phyloP scores from a whole-genome alignment of 2,113 vertebrate genomes.

The Atherinomorus stipes region DNA sequence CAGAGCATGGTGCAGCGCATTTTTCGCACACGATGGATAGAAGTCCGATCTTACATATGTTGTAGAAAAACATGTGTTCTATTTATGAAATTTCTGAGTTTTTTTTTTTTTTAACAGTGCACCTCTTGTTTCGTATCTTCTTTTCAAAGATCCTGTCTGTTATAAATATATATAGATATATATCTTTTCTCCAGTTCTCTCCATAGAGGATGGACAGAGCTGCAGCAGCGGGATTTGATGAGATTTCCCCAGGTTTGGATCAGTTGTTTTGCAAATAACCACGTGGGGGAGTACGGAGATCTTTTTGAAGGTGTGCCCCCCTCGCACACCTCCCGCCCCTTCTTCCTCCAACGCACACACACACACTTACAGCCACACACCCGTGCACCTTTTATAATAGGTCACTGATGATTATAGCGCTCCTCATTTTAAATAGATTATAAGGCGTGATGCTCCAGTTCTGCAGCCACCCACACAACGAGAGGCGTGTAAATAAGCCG shows the following conservation, averaged over 20 bases:
- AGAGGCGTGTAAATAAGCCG: conserved; percentile 55
- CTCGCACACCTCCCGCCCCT: neutral
- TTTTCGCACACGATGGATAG: conserved; percentile 65
- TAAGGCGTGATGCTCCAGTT: conserved; percentile 52
- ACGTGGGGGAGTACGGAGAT: conserved; percentile 87
- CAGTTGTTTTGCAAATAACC: conserved; percentile 85
- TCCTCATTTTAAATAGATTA: conserved; percentile 74
- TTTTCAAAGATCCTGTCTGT: conserved; percentile 36
- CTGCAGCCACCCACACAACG: conserved; percentile 53
- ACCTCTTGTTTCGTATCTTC: conserved; percentile 2
- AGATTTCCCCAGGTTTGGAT: conserved; percentile 77
- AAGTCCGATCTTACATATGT: conserved; percentile 65
- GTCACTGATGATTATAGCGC: conserved; percentile 76
- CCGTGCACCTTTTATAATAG: conserved; percentile 70
- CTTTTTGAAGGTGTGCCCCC: conserved; percentile 67
- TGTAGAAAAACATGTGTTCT: conserved; percentile 69
- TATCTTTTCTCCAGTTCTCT: conserved; percentile 37
- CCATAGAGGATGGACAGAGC: conserved; percentile 52
- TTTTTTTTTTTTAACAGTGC: conserved; percentile 40
- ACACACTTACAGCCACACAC: conserved; percentile 44
- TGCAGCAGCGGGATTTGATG: conserved; percentile 75
- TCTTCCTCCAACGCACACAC: conserved; percentile 13
- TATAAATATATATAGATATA: neutral
- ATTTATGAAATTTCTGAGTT: conserved; percentile 66
- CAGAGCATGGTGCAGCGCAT: conserved; percentile 58